Base-by-base conservation (phyloP, 2,797 vertebrate genomes). In the Triplophysa yarkandensis region DNA sequence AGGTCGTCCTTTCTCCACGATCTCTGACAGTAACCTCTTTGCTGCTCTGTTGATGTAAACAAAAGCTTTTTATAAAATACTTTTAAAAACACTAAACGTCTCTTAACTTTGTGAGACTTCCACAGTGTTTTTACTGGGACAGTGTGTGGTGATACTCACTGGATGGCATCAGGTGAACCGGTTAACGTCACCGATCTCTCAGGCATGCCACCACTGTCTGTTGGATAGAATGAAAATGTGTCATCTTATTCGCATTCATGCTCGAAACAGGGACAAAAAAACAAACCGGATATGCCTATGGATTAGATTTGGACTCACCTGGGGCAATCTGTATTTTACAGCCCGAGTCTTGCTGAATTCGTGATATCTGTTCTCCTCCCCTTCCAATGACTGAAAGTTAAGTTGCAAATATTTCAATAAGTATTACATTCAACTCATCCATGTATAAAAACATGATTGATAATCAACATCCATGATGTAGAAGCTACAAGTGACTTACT, bases 301-400 rank as follows among this genome's bases (percentile, higher is more conserved):
- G 27, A 7, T 27, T 2, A 23, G 44, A 1, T 6, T 34, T 8
- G 63, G 28, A 81, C 62, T 87, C 92, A 98, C 98, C 98, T 71
- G 97, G 96, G 14, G 98, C 95, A 69, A 99, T 99, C 87, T 99
- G 98, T 94, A 99, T 99, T 93, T 99, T 99, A 86, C 98, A 99
- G 68, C 96, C 96, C 57, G 97, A 98, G 72, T 99, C 98, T 32
- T 99, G 97, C 74, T 99, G 98, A 87, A 99, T 94, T 14, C 97
- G 95, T 4, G 96, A 98, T 76, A 99, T 99, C 82, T 99, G 96
- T 86, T 99, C 98, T n/a, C 97, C 98, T 41, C 98, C 98, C 92
- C 98, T 94, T 85, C 97, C 98, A 85, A 99, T 99, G 83, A 99
- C 98, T 99, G 85, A 0, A 81, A 74, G 46, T 65, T 80, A 50